Percentiles rank a stretch among this genome's conserved stretches.
Evolutionary conservation across 1,140 invertebrate genomes (phyloP).

Genomic region (Drosophila bipectinata): DNA sequence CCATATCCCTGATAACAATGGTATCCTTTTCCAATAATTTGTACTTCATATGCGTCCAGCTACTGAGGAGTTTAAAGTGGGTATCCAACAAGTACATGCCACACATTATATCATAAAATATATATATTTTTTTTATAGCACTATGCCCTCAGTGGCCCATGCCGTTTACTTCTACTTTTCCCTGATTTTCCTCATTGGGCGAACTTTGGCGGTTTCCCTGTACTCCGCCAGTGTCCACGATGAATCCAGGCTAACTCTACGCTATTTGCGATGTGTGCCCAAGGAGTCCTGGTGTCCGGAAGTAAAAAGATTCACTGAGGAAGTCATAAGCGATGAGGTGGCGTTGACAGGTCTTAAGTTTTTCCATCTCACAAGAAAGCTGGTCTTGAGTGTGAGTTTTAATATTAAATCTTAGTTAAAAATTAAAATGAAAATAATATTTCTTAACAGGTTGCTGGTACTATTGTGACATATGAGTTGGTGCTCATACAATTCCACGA

Average conservation of each 20-base stretch:
- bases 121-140: conserved; percentile 34
- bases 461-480: conserved; percentile 88
- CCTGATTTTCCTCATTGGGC: conserved; percentile 86
- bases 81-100: conserved; percentile 11
- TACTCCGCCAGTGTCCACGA: conserved; percentile 87
- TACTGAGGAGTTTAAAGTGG: conserved; percentile 75
- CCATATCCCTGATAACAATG: conserved; percentile 81
- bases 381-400: conserved; percentile 85
- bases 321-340: conserved; percentile 86
- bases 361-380: conserved; percentile 87
- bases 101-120: background rate
- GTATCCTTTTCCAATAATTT: conserved; percentile 82
- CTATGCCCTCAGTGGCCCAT: conserved; percentile 77
- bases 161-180: conserved; percentile 87
- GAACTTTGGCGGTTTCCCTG: conserved; percentile 86
- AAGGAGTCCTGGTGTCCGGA: conserved; percentile 86
- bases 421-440: background rate
- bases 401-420: background rate
- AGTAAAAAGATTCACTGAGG: conserved; percentile 86
- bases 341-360: conserved; percentile 87
- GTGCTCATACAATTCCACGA: conserved; percentile 85
- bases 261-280: conserved; percentile 86
- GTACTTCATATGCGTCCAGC: conserved; percentile 81
- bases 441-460: conserved; percentile 85
- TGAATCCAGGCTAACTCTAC: conserved; percentile 86